Conservation (phyloP, 1,140 invertebrate genomes). For the Eriocheir sinensis region DNA sequence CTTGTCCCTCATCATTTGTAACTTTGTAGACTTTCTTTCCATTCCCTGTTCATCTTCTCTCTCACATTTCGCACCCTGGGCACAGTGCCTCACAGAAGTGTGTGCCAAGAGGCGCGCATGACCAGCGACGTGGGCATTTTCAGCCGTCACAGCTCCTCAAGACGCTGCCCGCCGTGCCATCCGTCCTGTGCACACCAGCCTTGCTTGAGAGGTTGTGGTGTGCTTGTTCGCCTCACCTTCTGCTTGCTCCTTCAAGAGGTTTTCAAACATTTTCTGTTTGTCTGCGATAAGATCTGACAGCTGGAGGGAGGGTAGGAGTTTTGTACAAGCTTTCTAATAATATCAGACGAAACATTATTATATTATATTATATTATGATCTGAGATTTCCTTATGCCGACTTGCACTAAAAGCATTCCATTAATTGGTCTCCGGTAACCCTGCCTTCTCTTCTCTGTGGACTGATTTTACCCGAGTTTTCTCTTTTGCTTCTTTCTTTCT, state of each 20-base stretch:
- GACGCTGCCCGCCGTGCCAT: neutral
- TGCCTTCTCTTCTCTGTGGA: neutral
- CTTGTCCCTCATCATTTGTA: neutral
- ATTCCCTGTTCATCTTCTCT: too few species aligned
- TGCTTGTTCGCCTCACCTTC: too few species aligned
- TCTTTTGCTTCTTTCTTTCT: neutral
- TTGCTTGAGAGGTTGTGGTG: neutral
- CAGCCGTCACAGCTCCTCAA: neutral
- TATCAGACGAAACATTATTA: neutral
- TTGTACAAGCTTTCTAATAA: neutral
- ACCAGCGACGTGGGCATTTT: neutral
- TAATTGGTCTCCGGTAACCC: neutral
- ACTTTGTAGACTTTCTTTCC: too few species aligned
- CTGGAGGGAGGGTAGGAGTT: neutral
- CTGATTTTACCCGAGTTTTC: too few species aligned
- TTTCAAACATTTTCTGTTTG: neutral
- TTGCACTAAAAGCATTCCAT: neutral
- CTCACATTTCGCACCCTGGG: neutral
- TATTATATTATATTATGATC: neutral
- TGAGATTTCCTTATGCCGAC: neutral
- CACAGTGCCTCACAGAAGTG: neutral
- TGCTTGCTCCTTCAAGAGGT: neutral
- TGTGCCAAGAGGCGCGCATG: neutral
- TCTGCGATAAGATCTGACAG: neutral
- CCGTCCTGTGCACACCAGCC: neutral